Evolutionary conservation across 2,888 invertebrate species (phyloP), one percentile per base, ranked within the genome.

Genomic region (Osedax frankpressi): DNA sequence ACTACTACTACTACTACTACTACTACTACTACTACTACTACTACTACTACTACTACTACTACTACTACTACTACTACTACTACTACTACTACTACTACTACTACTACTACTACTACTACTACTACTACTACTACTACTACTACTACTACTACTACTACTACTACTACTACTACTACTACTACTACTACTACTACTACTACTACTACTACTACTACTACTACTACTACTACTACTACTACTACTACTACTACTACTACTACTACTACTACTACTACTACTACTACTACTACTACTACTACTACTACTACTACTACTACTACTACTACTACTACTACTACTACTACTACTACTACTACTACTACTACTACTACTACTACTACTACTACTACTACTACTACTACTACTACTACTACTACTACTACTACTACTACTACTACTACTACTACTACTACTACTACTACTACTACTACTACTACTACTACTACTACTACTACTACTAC

Each of bases 401-500:
- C 73, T 70, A 72, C 73, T 73, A 72, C 73, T 29, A 72, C 73
- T 71, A 1, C 72, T 72, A 1, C 72, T 27, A 1, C 29, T 73
- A 30, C 30, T 70, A 2, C 29, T 71, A 30, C 68, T 72, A 72
- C 30, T 25, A 19, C 62, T 28, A 70, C 74, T 28, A 60, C 14
- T 3, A 0, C 27, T 29, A 30, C 30, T 71, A 73, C 70, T 73
- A 73, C 72, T 73, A 73, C 72, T 73, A 73, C 72, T 73, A 29
- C 71, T 73, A 73, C 72, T 73, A 73, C 72, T 72, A 72, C 72
- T 72, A 72, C 72, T 72, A 72, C 72, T 72, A 72, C 71, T 71
- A 71, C 71, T 71, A 71, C 71, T 71, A 71, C 72, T 72, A 72
- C 72, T 71, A 72, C 72, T 72, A 72, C 70, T 72, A 72, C 72